These are phyloP conservation scores for Diarsia mendica DNA, from an alignment of 2,888 invertebrate species.

Conservation along the genomic window DNA sequence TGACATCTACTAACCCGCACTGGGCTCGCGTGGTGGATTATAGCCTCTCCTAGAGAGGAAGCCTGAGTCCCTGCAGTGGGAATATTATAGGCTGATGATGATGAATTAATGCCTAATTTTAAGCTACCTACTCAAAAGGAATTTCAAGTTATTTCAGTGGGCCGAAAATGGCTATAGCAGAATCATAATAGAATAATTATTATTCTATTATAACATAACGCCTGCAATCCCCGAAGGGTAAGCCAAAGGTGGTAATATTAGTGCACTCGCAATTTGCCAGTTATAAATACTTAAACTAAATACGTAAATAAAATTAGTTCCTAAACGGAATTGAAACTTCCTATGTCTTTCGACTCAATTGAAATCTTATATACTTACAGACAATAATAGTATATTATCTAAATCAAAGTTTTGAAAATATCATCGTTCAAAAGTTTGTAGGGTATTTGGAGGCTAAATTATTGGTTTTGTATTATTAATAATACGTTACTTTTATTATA, in stretches of 20 bases:
- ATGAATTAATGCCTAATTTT: too few relatives aligned
- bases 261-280: not conserved
- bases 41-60: too few relatives aligned
- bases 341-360: conserved; percentile 44
- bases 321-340: conserved; percentile 44
- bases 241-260: not conserved
- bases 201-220: not conserved
- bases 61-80: too few relatives aligned
- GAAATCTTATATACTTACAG: conserved; percentile 14
- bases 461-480: conserved; percentile 9
- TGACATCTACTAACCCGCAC: too few relatives aligned
- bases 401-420: conserved; percentile 19
- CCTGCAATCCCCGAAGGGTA: not conserved
- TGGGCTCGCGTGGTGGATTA: too few relatives aligned
- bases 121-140: too few relatives aligned
- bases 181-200: too few relatives aligned
- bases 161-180: too few relatives aligned
- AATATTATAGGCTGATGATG: too few relatives aligned
- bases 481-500: not conserved
- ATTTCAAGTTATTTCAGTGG: too few relatives aligned
- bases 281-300: conserved; percentile 20
- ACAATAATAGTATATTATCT: conserved; percentile 51
- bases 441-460: not conserved
- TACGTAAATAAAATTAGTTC: conserved; percentile 15
- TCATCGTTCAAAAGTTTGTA: conserved; percentile 3